A percentile compares a stretch with the other conserved stretches of the same genome.
Conservation (phyloP, 2,113 vertebrate species). For the Perca flavescens region DNA sequence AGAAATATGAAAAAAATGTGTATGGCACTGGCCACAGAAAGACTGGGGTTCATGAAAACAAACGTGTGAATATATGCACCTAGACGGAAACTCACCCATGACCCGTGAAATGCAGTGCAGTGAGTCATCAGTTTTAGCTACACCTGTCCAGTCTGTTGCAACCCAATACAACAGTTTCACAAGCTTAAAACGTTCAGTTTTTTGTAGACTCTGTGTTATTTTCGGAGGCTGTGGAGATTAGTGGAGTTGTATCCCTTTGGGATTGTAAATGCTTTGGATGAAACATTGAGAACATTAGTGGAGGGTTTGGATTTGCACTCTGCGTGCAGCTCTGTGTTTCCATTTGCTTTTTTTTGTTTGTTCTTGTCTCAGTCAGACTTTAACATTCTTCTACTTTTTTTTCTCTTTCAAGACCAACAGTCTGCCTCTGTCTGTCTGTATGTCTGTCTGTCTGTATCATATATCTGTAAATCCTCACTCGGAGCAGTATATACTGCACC, state of each 20-base stretch:
- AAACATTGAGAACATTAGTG: background rate
- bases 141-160: background rate
- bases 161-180: background rate
- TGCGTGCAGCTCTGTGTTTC: background rate
- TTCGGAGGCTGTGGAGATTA: too few relatives aligned
- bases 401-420: background rate
- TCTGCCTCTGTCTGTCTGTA: conserved; percentile 10
- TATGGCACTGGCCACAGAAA: conserved; percentile 19
- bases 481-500: conserved; percentile 24
- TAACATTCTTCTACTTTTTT: conserved; percentile 1
- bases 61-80: conserved; percentile 19
- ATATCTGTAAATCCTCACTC: conserved; percentile 34
- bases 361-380: background rate
- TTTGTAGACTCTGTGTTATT: too few relatives aligned
- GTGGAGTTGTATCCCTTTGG: too few relatives aligned
- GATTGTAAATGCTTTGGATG: background rate
- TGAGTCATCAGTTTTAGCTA: background rate
- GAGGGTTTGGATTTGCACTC: background rate
- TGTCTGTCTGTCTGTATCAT: conserved; percentile 13
- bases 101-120: background rate
- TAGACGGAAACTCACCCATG: background rate
- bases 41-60: conserved; percentile 14
- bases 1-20: conserved; percentile 36
- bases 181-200: background rate
- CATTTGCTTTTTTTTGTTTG: background rate